phyloP scores from a whole-genome alignment of 2,113 vertebrate species.

The Spheniscus mendiculus region DNA sequence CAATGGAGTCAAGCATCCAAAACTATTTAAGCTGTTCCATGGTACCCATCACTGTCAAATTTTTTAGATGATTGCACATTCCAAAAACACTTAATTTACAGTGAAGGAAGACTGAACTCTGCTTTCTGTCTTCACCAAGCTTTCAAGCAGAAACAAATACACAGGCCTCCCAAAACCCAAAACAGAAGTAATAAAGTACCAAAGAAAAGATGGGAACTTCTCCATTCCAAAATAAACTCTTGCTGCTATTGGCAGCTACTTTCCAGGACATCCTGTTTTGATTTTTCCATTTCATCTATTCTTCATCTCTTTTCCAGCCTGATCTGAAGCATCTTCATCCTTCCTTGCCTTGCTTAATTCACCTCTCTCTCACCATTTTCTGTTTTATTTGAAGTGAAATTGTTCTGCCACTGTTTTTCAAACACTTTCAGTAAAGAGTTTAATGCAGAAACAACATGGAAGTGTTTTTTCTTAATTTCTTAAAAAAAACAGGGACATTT shows the following conservation, averaged over 20 bases:
- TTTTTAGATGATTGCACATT: not conserved
- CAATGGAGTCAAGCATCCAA: not conserved
- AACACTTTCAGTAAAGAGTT: not conserved
- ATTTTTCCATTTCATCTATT: conserved; percentile 5
- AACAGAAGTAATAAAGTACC: conserved; percentile 24
- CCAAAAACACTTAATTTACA: not conserved
- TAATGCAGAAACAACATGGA: not conserved
- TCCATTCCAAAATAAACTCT: conserved; percentile 20
- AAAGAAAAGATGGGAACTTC: conserved; percentile 19
- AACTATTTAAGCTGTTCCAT: not conserved
- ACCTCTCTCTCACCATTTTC: not conserved
- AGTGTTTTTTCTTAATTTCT: not conserved
- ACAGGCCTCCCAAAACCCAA: conserved; percentile 2
- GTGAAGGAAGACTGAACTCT: conserved; percentile 8
- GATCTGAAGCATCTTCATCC: not conserved
- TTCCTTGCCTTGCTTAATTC: not conserved
- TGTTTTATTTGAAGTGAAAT: not conserved
- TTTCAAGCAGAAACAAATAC: conserved; percentile 40
- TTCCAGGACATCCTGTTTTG: not conserved
- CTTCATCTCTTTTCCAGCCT: not conserved
- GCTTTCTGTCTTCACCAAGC: not conserved
- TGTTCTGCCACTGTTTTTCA: not conserved
- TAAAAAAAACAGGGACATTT: not conserved
- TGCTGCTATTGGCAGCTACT: not conserved
- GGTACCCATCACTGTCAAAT: not conserved